These are phyloP conservation scores for Cyclophora albipunctata DNA, from an alignment of 2,888 invertebrate genomes.

Conservation along the genomic window DNA sequence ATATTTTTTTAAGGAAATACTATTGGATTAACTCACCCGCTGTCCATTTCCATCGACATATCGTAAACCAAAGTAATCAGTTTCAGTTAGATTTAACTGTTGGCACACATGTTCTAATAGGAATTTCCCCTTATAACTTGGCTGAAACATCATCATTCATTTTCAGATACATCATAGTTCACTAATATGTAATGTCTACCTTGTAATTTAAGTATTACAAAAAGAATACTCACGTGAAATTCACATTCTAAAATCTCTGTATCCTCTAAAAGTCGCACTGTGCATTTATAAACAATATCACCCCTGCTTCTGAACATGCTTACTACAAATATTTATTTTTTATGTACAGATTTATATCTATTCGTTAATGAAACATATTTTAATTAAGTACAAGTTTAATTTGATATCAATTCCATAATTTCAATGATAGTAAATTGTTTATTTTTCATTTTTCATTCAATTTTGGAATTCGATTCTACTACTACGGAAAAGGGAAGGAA, in stretches of 20 bases:
- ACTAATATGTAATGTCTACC: background rate
- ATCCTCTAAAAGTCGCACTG: constrained; percentile 91
- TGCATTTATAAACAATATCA: constrained; percentile 90
- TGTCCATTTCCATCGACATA: constrained; percentile 93
- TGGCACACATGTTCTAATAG: constrained; percentile 93
- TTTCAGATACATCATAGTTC: background rate
- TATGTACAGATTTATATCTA: background rate
- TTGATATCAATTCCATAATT: constrained; percentile 21
- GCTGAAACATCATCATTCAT: constrained; percentile 71
- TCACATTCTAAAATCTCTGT: constrained; percentile 94
- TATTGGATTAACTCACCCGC: constrained; percentile 78
- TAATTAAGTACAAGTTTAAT: constrained; percentile 20
- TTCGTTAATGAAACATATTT: constrained; percentile 22
- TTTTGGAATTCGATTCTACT: constrained; percentile 17
- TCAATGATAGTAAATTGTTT: constrained; percentile 36
- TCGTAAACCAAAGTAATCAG: constrained; percentile 94
- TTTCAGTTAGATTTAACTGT: constrained; percentile 91
- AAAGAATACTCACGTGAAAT: constrained; percentile 79
- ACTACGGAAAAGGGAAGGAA: constrained; percentile 1
- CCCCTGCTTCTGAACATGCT: constrained; percentile 81
- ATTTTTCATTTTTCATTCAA: constrained; percentile 27
- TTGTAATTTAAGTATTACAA: too few relatives aligned
- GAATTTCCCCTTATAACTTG: constrained; percentile 91
- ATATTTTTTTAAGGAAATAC: too few relatives aligned
- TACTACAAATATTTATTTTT: constrained; percentile 12